Conservation (phyloP, 2,888 invertebrate genomes). For the Andrena chrysosceles region DNA sequence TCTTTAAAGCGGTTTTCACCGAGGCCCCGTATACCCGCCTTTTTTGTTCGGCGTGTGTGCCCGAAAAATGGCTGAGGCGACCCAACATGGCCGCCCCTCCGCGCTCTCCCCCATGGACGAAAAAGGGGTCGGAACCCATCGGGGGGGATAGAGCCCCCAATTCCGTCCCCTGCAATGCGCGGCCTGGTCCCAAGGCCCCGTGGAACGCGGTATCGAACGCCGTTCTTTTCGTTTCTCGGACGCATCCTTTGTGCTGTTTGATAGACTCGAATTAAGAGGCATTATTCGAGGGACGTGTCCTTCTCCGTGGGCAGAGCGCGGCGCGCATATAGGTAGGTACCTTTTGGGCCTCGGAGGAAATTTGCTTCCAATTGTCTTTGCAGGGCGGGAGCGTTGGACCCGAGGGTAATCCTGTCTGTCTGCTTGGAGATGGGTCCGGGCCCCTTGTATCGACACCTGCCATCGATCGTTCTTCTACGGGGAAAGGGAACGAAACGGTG, state of each 20-base stretch:
- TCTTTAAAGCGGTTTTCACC: constrained; percentile 74
- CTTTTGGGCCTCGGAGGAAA: not conserved
- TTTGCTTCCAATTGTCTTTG: constrained; percentile 31
- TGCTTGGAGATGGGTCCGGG: too few species aligned
- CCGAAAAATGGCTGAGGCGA: constrained; percentile 78
- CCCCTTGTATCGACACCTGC: too few species aligned
- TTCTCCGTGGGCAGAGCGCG: not conserved
- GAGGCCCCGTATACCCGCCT: constrained; percentile 60
- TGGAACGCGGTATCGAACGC: constrained; percentile 20
- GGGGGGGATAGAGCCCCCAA: constrained; percentile 22
- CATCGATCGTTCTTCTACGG: too few species aligned
- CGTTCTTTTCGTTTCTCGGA: constrained; percentile 7
- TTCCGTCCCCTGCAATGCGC: constrained; percentile 12
- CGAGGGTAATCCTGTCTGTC: too few species aligned
- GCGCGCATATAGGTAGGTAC: too few species aligned
- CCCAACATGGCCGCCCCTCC: constrained; percentile 72
- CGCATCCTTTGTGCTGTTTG: constrained; percentile 53
- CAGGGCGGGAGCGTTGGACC: not conserved
- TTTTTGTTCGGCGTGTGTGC: constrained; percentile 67
- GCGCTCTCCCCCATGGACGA: constrained; percentile 44
- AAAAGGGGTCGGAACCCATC: constrained; percentile 52
- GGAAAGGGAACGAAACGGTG: too few species aligned
- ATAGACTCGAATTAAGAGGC: constrained; percentile 53
- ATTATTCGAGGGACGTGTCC: constrained; percentile 37
- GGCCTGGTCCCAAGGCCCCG: not conserved